Percentiles rank a stretch among this genome's conserved stretches.
phyloP scores from a whole-genome alignment of 2,113 vertebrate species.

The Chroicocephalus ridibundus region DNA sequence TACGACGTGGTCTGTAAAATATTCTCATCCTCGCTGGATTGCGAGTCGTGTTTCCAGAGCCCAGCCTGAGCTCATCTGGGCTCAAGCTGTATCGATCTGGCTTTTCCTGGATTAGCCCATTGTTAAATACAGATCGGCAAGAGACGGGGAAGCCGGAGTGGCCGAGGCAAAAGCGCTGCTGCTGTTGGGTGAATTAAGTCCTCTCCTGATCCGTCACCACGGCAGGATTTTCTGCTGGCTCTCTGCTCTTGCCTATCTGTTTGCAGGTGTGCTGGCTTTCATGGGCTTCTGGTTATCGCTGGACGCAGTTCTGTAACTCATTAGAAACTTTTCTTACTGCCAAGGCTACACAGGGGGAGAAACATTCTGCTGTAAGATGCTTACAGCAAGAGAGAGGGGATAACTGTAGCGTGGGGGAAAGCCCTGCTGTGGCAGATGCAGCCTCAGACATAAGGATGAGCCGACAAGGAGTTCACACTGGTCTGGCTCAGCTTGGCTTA shows the following conservation, averaged over 20 bases:
- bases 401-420: background rate
- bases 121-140: fast-evolving
- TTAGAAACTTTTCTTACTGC: background rate
- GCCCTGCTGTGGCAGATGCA: background rate
- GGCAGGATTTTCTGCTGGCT: background rate
- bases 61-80: background rate
- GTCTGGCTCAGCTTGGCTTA: fast-evolving
- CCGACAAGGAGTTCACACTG: fast-evolving
- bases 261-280: background rate
- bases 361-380: background rate
- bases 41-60: background rate
- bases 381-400: background rate
- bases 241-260: background rate
- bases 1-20: fast-evolving
- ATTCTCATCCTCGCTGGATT: background rate
- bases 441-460: background rate
- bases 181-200: background rate
- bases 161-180: background rate
- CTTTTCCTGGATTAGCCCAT: background rate
- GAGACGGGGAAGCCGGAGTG: background rate
- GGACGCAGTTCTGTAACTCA: background rate
- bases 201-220: background rate
- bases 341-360: background rate
- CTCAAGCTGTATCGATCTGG: background rate
- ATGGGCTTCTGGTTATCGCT: background rate